A percentile compares a stretch with the other conserved stretches of the same genome.
phyloP scores from a whole-genome alignment of 1,140 invertebrate species.

The Aleiodes sp. region DNA sequence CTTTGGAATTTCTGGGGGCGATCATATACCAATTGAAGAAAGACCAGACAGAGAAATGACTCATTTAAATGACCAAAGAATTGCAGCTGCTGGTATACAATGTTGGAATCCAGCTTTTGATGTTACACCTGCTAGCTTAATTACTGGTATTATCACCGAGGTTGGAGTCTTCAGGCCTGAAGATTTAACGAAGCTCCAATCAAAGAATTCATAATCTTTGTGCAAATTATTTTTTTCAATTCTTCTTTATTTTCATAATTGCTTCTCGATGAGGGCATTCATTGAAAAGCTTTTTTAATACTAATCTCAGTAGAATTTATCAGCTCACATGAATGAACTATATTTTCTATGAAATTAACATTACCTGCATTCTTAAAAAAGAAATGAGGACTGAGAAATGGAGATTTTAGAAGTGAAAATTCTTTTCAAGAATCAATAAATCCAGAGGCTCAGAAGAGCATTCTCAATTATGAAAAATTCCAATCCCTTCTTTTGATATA shows the following conservation, averaged over 20 bases:
- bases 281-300: not conserved
- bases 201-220: constrained; percentile 21
- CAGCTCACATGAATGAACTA: not conserved
- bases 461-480: too few species aligned
- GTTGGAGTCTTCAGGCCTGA: constrained; percentile 81
- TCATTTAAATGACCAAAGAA: constrained; percentile 80
- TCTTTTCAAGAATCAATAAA: not conserved
- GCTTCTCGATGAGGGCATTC: too few species aligned
- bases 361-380: not conserved
- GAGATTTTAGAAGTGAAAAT: not conserved
- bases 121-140: constrained; percentile 93
- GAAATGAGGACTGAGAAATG: not conserved
- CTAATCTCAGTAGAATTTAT: not conserved
- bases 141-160: constrained; percentile 96
- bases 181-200: constrained; percentile 40
- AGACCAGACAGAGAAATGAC: constrained; percentile 91
- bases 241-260: too few species aligned
- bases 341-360: constrained; percentile 1
- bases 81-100: constrained; percentile 88
- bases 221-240: too few species aligned
- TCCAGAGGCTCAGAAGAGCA: too few species aligned
- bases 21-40: constrained; percentile 94
- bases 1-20: constrained; percentile 78
- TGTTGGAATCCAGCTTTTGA: constrained; percentile 99
- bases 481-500: not conserved